Evolutionary conservation across 1,140 invertebrate genomes (phyloP).

Genomic region (Lepidurus apus): DNA sequence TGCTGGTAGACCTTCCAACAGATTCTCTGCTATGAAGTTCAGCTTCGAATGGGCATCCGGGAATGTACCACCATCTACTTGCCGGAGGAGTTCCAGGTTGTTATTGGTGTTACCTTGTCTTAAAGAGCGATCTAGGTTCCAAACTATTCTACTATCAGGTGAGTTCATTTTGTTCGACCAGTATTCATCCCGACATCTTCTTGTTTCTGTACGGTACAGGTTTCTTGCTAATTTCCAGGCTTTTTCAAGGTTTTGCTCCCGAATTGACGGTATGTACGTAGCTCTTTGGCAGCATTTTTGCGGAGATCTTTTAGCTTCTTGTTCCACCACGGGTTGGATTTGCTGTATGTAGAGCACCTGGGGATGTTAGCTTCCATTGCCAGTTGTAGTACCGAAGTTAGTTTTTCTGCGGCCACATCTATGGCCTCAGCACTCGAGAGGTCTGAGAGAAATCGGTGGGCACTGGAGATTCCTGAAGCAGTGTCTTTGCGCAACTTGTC

Average conservation of each 20-base stretch:
- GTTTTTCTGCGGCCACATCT: too few relatives aligned
- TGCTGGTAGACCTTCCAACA: background rate
- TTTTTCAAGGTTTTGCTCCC: background rate
- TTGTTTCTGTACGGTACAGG: background rate
- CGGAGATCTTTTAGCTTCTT: background rate
- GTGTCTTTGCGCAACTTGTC: background rate
- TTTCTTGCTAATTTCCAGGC: background rate
- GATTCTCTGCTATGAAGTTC: background rate
- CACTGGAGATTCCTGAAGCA: background rate
- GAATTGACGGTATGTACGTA: background rate
- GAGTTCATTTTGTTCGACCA: constrained; percentile 11
- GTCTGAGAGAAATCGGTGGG: background rate
- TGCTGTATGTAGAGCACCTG: background rate
- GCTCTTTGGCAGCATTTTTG: constrained; percentile 5
- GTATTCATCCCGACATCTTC: background rate
- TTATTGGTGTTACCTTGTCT: background rate
- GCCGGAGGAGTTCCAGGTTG: background rate
- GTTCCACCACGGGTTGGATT: constrained; percentile 22
- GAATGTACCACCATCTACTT: constrained; percentile 17
- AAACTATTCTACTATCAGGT: background rate
- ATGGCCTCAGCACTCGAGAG: too few relatives aligned
- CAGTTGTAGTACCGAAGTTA: background rate
- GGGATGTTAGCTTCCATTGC: constrained; percentile 20
- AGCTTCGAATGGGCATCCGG: constrained; percentile 7
- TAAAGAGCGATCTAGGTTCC: background rate